Base-by-base conservation (phyloP, 2,113 vertebrate species). In the Terrapene triunguis region DNA sequence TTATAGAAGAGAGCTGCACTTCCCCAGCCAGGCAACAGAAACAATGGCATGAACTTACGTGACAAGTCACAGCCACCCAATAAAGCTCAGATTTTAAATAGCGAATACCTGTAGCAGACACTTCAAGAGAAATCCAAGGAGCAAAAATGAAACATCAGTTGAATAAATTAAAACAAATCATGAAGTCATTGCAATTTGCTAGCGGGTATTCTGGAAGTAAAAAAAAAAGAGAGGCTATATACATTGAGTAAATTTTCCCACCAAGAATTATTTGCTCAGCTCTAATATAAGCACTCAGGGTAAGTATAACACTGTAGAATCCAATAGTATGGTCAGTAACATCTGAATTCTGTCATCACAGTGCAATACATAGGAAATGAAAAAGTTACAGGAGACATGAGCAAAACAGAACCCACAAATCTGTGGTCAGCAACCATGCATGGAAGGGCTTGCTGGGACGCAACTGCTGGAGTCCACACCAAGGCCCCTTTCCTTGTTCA, bases 331-430 rank as follows among this genome's bases (percentile, higher is more conserved):
- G 42, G 14, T 78, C 32, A 72, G 81, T 44, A 88, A 38, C 6
- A 21, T 78, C 14, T 16, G 69, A 74, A 85, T 10, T n/a, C 7
- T 78, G 81, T 69, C 47, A 32, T 24, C 1, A 6, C 2, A 8
- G 24, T 14, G 2, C 6, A 32, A 47, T 87, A 38, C 3, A 82
- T 32, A 44, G 35, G 21, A 2, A 3, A 51, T 50, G 88, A 78
- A 51, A 2, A 0, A 0, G 0, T 9, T 94, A 81, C 22, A 42
- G 24, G 5, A 48, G 16, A 81, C 50, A 54, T 50, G 4, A 3
- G 62, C n/a, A 27, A 29, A 96, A 95, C 59, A 94, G 25, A 84
- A 17, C 11, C 47, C 22, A 55, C 0, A 0, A 84, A 96, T 82
- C 69, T 1, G 9, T 4, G 29, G 65, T 80, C 35, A 47, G 19